phyloP scores from a whole-genome alignment of 2,113 vertebrate genomes.

The Variabilichromis moorii region DNA sequence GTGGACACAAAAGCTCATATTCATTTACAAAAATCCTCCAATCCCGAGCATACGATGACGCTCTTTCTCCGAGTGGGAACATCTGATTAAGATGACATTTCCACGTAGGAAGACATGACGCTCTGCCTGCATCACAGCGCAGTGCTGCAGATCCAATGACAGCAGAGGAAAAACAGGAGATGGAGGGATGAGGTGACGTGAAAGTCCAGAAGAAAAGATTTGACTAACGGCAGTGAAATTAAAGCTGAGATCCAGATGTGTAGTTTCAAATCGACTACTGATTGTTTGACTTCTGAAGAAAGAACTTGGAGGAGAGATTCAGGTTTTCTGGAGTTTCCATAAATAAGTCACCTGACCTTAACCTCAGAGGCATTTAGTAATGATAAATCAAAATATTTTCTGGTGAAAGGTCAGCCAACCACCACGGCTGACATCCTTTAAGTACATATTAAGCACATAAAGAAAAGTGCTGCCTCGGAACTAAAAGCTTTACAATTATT shows the following conservation, averaged over 20 bases:
- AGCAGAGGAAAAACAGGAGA: slow-evolving; percentile 10
- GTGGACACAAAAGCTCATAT: not conserved
- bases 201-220: not conserved
- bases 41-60: not conserved
- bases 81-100: slow-evolving; percentile 46
- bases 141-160: not conserved
- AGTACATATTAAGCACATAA: not conserved
- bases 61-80: not conserved
- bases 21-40: not conserved
- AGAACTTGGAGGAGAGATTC: not conserved
- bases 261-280: not conserved
- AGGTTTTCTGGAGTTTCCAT: not conserved
- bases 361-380: not conserved
- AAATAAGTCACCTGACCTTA: not conserved
- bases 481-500: not conserved
- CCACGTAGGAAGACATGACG: slow-evolving; percentile 6
- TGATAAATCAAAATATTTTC: not conserved
- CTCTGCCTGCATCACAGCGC: slow-evolving; percentile 6
- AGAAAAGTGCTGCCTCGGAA: not conserved
- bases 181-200: not conserved
- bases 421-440: not conserved
- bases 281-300: not conserved
- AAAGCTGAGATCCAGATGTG: not conserved
- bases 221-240: not conserved
- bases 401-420: not conserved